These are phyloP conservation scores for Antennarius striatus DNA, from an alignment of 2,113 vertebrate species.

Conservation along the genomic window DNA sequence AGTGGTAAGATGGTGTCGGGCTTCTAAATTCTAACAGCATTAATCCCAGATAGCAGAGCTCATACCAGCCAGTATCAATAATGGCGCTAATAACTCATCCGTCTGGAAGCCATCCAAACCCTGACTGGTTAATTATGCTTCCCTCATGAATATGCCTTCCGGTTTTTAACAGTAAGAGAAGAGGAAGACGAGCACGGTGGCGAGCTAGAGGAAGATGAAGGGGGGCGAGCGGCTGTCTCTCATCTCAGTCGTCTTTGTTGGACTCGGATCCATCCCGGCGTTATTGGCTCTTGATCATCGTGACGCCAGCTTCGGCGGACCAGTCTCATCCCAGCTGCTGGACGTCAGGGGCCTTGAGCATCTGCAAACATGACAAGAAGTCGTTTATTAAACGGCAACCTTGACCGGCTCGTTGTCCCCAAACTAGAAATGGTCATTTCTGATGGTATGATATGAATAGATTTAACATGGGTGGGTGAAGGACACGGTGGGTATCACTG, in stretches of 20 bases:
- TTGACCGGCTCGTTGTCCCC: constrained; percentile 61
- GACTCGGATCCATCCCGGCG: constrained; percentile 39
- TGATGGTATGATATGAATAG: constrained; percentile 46
- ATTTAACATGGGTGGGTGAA: constrained; percentile 45
- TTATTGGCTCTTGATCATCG: constrained; percentile 51
- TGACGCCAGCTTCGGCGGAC: constrained; percentile 45
- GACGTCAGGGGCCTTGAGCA: constrained; percentile 60
- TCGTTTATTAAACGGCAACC: constrained; percentile 73
- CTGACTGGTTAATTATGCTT: constrained; percentile 75
- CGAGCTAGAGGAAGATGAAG: constrained; percentile 22
- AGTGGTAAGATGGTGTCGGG: constrained; percentile 78
- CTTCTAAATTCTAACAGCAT: constrained; percentile 79
- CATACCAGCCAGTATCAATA: constrained; percentile 80
- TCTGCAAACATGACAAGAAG: constrained; percentile 71
- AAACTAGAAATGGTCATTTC: constrained; percentile 59
- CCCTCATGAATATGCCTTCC: constrained; percentile 78
- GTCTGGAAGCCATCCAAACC: constrained; percentile 75
- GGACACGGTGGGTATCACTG: constrained; percentile 36
- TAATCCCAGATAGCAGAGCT: constrained; percentile 77
- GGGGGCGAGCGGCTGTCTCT: constrained; percentile 21
- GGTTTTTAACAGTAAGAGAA: constrained; percentile 56
- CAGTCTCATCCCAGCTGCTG: constrained; percentile 34
- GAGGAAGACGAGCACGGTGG: constrained; percentile 45
- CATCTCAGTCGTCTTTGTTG: constrained; percentile 40
- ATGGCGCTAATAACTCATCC: constrained; percentile 79